These are phyloP conservation scores for Oplegnathus fasciatus DNA, from an alignment of 2,113 vertebrate species.

Conservation along the genomic window DNA sequence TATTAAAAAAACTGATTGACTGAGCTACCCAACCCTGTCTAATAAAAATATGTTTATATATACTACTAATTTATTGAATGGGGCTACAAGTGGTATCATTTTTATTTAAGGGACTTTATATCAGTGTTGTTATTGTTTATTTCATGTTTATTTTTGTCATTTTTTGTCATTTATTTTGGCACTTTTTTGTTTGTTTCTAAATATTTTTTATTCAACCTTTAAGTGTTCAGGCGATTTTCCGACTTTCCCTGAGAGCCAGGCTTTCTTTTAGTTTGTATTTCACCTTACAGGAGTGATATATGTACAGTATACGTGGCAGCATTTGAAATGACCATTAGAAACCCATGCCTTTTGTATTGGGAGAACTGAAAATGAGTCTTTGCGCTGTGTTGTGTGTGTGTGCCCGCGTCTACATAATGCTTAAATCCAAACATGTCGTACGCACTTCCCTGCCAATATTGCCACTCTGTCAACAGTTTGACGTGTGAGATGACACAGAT, in stretches of 20 bases:
- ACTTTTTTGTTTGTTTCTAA: background rate
- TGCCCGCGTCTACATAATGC: background rate
- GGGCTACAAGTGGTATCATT: background rate
- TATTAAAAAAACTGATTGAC: background rate
- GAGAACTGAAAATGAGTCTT: constrained; percentile 47
- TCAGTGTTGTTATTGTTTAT: background rate
- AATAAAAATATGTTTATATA: no score
- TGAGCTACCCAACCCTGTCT: no score
- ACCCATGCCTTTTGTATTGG: constrained; percentile 5
- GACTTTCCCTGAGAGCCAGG: no score
- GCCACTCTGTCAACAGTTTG: background rate
- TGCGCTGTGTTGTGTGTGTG: constrained; percentile 5
- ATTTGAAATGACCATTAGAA: constrained; percentile 14
- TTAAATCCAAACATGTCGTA: background rate
- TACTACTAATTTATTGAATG: background rate
- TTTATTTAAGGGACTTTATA: background rate
- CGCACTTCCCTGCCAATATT: background rate
- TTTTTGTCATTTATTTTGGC: background rate
- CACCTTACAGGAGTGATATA: background rate
- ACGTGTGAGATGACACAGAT: background rate
- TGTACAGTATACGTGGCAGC: background rate
- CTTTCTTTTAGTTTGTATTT: constrained; percentile 1
- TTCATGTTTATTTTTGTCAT: background rate
- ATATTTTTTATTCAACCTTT: background rate
- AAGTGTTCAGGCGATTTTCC: background rate